Evolutionary conservation across 1,140 invertebrate species (phyloP).

Genomic region (Pentalonia nigronervosa): DNA sequence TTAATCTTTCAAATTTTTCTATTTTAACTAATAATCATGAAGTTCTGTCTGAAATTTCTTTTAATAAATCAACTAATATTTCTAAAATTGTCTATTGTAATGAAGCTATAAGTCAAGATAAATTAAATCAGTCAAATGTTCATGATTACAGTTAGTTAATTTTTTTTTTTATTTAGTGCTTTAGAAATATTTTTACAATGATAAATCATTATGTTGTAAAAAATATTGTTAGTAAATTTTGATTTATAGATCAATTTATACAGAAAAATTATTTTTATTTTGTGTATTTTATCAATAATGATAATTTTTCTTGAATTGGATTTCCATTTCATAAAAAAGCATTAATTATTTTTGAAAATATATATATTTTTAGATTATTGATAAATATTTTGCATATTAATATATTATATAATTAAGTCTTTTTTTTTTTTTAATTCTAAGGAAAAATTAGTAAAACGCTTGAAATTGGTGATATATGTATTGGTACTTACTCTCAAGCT

Average conservation of each 20-base stretch:
- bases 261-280: background rate
- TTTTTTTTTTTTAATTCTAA: background rate
- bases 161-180: background rate
- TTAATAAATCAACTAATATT: constrained; percentile 35
- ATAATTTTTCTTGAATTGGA: background rate
- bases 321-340: background rate
- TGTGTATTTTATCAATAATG: background rate
- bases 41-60: background rate
- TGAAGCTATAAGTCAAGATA: constrained; percentile 34
- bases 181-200: background rate
- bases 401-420: background rate
- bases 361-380: background rate
- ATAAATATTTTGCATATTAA: background rate
- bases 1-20: constrained; percentile 45
- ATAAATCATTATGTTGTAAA: background rate
- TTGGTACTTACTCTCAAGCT: constrained; percentile 55
- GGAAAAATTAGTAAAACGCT: background rate
- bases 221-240: background rate
- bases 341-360: background rate
- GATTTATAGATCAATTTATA: background rate
- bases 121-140: constrained; percentile 2
- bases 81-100: constrained; percentile 44
- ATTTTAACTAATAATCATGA: constrained; percentile 37
- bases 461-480: constrained; percentile 53
- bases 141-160: constrained; percentile 27